Conservation (phyloP, 2,888 invertebrate genomes). For the Vesta saturnalis region DNA sequence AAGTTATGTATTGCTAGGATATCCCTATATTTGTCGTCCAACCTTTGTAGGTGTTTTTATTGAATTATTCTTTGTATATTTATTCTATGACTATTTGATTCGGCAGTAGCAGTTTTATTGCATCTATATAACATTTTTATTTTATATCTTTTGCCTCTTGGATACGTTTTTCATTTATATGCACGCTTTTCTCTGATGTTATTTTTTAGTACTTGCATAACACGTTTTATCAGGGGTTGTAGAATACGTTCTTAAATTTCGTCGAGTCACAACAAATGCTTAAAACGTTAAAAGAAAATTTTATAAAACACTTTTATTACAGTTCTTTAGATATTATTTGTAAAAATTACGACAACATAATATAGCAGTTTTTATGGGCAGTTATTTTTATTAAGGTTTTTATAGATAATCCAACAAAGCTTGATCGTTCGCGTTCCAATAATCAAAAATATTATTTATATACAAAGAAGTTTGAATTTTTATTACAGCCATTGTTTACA, state of each 20-base stretch:
- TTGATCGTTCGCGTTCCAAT: background rate
- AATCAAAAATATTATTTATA: slow-evolving; percentile 8
- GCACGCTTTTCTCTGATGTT: slow-evolving; percentile 26
- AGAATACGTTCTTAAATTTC: slow-evolving; percentile 19
- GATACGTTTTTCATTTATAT: slow-evolving; percentile 33
- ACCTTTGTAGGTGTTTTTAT: slow-evolving; percentile 38
- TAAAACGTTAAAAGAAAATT: slow-evolving; percentile 19
- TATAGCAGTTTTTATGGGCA: background rate
- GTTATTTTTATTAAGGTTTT: slow-evolving; percentile 9
- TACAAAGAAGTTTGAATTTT: no score
- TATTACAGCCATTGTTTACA: no score
- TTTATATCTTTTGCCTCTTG: slow-evolving; percentile 33
- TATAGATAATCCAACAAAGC: slow-evolving; percentile 5
- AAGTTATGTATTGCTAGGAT: slow-evolving; percentile 29
- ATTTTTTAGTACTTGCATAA: slow-evolving; percentile 28
- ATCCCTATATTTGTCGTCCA: slow-evolving; percentile 34
- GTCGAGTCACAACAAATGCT: slow-evolving; percentile 20
- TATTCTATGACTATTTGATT: slow-evolving; percentile 35
- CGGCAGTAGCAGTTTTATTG: slow-evolving; percentile 38
- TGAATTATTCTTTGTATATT: slow-evolving; percentile 41
- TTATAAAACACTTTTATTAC: slow-evolving; percentile 21
- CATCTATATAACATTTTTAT: slow-evolving; percentile 33
- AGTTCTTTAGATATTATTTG: slow-evolving; percentile 26
- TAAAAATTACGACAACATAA: slow-evolving; percentile 19
- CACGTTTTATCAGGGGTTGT: slow-evolving; percentile 24